phyloP scores from a whole-genome alignment of 2,888 invertebrate genomes.

The Octonoba sinensis region DNA sequence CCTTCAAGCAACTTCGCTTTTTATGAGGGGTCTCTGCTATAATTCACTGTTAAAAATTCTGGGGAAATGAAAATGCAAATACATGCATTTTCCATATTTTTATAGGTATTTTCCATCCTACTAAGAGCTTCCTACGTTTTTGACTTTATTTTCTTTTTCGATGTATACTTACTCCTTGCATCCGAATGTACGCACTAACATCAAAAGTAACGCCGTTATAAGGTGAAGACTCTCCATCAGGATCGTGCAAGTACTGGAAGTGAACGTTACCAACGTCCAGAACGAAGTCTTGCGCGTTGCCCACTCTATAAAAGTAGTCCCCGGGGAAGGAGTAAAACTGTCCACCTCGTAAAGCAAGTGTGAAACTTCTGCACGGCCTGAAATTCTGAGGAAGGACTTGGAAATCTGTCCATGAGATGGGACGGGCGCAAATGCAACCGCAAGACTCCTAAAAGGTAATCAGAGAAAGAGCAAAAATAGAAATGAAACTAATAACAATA shows the following conservation, averaged over 20 bases:
- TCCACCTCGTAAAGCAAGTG: slow-evolving; percentile 47
- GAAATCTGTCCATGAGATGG: slow-evolving; percentile 54
- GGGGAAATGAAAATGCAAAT: too few relatives aligned
- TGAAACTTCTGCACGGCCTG: slow-evolving; percentile 49
- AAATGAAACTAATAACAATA: neutral
- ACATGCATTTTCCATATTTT: too few relatives aligned
- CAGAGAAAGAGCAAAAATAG: neutral
- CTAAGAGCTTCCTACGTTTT: too few relatives aligned
- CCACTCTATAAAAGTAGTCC: slow-evolving; percentile 46
- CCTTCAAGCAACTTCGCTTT: too few relatives aligned
- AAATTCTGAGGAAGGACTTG: slow-evolving; percentile 56
- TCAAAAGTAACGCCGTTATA: slow-evolving; percentile 53
- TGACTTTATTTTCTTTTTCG: too few relatives aligned
- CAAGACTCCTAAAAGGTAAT: slow-evolving; percentile 45
- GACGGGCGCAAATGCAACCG: slow-evolving; percentile 48
- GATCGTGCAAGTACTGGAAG: slow-evolving; percentile 49
- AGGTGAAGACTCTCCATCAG: slow-evolving; percentile 42
- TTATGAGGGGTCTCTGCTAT: too few relatives aligned
- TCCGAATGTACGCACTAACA: slow-evolving; percentile 40
- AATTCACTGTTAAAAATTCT: too few relatives aligned
- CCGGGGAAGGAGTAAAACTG: slow-evolving; percentile 47
- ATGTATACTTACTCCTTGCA: slow-evolving; percentile 24
- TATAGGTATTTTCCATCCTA: too few relatives aligned
- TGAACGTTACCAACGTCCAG: slow-evolving; percentile 35
- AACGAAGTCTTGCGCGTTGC: slow-evolving; percentile 42